Base-by-base conservation (phyloP, 2,888 invertebrate species). In the Ceriagrion tenellum region DNA sequence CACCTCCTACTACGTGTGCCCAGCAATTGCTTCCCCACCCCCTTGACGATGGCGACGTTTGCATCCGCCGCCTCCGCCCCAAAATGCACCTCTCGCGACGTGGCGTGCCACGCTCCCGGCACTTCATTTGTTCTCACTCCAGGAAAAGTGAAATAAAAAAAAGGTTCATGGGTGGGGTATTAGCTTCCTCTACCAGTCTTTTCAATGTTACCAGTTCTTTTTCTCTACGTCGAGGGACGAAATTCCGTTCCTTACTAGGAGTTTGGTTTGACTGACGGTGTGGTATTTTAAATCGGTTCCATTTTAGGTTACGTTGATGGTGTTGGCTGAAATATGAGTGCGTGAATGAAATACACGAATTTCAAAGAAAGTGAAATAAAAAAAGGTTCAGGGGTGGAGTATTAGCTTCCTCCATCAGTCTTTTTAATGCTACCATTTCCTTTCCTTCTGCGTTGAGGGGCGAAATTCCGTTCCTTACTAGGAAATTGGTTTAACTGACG, bases 81-180 rank as follows among this genome's bases (percentile, higher is more conserved):
- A 40, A 40, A 89, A 47, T 40, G 40, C 40, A 40, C 89, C 40
- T 40, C 88, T 89, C 47, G 89, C 55, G 13, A 89, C 89, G 47
- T 47, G 55, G 89, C 89, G 89, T 89, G 89, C 89, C 89, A 55
- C 89, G 47, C 55, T 55, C 47, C 89, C 40, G 89, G 26, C 89
- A 89, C 55, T 89, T 81, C 81, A 89, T 89, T 89, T 89, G 55
- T 89, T 89, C 47, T 47, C 89, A 55, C 55, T 89, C 89, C 55
- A 47, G 89, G 89, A 55, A 89, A 40, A 88, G 88, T 55, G 89
- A 89, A 55, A 35, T 23, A 55, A 40, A 47, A 88, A 69, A 47
- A 40, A 47, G 23, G 47, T 47, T 47, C 47, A 47, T 2, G 47
- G 47, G 47, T 8, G 47, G 47, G 6, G 18, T 88, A 88, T 88